Base-by-base conservation (phyloP, 2,113 vertebrate species). In the Gymnarchus niloticus region DNA sequence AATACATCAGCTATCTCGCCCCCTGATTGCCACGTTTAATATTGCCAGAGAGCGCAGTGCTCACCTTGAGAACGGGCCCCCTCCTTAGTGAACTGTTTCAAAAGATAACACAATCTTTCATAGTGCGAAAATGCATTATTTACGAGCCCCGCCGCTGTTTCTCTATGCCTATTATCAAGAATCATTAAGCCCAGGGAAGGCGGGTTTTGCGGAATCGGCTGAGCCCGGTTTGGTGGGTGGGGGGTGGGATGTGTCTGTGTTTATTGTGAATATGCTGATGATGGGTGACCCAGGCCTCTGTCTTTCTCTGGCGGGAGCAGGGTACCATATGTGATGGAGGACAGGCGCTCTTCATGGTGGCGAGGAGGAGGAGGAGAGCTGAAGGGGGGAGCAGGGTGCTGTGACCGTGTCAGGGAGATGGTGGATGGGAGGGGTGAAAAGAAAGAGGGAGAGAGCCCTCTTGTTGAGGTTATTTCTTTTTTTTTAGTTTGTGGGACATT, bases 21-120 rank as follows among this genome's bases (percentile, higher is more conserved):
- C 21, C 52, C 41, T 25, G 7, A 83, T 44, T 69, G 81, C 88
- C 86, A 87, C 87, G 87, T 88, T 93, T 93, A 91, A 90, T 86
- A 90, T 91, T 90, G 86, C 91, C 87, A 81, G n/a, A n/a, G n/a
- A n/a, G 87, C 86, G 86, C 48, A 87, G 87, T 88, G 84, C 91
- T 94, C 93, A 93, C 93, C 93, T 94, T 93, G 91, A 93, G 86
- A 88, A 88, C 56, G 86, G 89, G 86, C 28, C 88, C 86, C 80
- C 87, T 91, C 88, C 88, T 90, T 69, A 37, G 25, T 87, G 88
- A 89, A 91, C 91, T 93, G 92, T 90, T 89, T 88, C 85, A 88
- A 85, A 86, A 93, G 93, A 94, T 94, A 94, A 93, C 91, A 83
- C 85, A 87, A 89, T 89, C 87, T 90, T 84, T 85, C 85, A 57